phyloP scores from a whole-genome alignment of 35 echinoderm and acorn worm species.

The Heliocidaris tuberculata region DNA sequence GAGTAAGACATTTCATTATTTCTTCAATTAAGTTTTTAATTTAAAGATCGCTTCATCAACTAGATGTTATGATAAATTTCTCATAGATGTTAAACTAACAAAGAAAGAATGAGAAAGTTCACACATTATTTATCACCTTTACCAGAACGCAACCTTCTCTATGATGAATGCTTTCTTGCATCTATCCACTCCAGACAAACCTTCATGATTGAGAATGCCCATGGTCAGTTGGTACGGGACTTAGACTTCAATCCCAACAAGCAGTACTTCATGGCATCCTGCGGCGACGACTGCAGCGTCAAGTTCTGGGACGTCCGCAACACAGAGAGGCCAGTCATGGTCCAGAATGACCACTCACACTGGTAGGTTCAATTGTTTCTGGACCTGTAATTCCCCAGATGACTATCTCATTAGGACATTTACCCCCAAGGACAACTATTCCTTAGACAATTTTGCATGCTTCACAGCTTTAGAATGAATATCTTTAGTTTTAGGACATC shows the following conservation, averaged over 20 bases:
- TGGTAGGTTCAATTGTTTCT: conserved; percentile 65
- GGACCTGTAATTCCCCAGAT: not conserved
- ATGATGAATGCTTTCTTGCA: not conserved
- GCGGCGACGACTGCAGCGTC: conserved; percentile 98
- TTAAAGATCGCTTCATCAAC: not conserved
- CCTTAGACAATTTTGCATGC: not conserved
- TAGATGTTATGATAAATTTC: too few species aligned
- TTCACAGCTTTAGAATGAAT: not conserved
- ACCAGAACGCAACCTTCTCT: not conserved
- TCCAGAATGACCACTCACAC: conserved; percentile 85
- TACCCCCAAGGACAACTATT: not conserved
- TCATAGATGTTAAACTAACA: too few species aligned
- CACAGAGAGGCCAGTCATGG: conserved; percentile 58
- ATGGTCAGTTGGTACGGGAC: conserved; percentile 85
- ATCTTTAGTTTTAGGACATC: too few species aligned
- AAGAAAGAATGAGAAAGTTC: too few species aligned
- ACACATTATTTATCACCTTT: too few species aligned
- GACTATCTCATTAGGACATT: not conserved
- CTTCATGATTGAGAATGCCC: conserved; percentile 94
- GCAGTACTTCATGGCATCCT: conserved; percentile 96
- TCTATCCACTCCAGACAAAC: conserved; percentile 57
- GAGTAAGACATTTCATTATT: conserved; percentile 59
- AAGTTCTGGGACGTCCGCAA: conserved; percentile 98
- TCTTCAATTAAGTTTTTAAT: not conserved
- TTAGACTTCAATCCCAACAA: conserved; percentile 99